Percentiles rank a stretch among this genome's conserved stretches.
Conservation (phyloP, 2,888 invertebrate genomes). For the Shargacucullia verbasci region DNA sequence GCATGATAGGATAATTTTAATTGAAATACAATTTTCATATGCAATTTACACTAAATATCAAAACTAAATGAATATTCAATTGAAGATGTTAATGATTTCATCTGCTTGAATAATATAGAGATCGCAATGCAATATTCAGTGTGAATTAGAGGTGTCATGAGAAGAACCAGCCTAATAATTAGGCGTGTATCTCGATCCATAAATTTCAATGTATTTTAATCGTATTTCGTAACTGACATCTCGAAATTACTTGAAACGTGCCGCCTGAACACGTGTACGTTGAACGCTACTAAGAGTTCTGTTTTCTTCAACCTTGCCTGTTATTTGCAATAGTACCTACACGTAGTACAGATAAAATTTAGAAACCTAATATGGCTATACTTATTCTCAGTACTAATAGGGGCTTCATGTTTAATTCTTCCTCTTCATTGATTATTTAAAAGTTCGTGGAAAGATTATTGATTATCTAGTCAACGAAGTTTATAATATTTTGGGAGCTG, state of each 20-base stretch:
- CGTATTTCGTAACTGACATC: constrained; percentile 45
- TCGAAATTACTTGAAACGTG: constrained; percentile 39
- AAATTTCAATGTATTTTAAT: constrained; percentile 68
- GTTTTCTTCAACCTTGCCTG: constrained; percentile 10
- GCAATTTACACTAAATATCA: not conserved
- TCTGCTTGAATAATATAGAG: constrained; percentile 77
- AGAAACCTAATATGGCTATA: too few relatives aligned
- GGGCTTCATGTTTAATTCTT: too few relatives aligned
- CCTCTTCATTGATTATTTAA: too few relatives aligned
- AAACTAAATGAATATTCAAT: constrained; percentile 48
- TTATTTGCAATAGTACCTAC: too few relatives aligned
- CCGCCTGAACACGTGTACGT: constrained; percentile 39
- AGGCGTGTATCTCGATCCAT: constrained; percentile 75
- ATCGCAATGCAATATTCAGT: constrained; percentile 84
- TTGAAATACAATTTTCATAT: too few relatives aligned
- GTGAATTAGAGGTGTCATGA: constrained; percentile 68
- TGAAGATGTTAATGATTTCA: constrained; percentile 59
- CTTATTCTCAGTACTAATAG: too few relatives aligned
- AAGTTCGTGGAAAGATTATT: too few relatives aligned
- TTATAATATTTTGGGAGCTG: too few relatives aligned
- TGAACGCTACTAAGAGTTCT: constrained; percentile 15
- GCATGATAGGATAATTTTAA: too few relatives aligned
- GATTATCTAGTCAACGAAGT: too few relatives aligned
- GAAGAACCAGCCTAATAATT: constrained; percentile 57
- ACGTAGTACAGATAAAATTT: too few relatives aligned